These are phyloP conservation scores for Crenichthys baileyi DNA, from an alignment of 2,797 vertebrate species.

Conservation along the genomic window DNA sequence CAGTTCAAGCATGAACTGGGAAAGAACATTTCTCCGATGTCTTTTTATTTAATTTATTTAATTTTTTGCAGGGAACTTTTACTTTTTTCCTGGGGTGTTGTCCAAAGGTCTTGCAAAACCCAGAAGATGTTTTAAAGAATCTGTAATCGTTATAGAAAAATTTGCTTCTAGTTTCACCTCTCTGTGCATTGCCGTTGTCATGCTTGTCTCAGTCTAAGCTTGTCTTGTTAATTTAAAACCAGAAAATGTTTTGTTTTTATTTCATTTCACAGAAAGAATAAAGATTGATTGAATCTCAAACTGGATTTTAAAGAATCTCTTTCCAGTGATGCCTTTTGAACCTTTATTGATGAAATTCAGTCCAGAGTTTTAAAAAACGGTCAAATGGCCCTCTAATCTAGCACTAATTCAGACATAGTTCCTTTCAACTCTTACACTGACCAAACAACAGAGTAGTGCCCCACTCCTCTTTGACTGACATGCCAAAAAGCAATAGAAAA, in stretches of 20 bases:
- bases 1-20: background rate
- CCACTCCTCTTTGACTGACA: background rate
- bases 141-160: background rate
- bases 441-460: background rate
- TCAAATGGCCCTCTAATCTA: background rate
- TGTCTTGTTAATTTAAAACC: background rate
- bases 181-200: background rate
- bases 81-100: no score
- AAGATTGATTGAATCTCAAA: background rate
- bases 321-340: background rate
- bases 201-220: background rate
- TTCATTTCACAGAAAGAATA: background rate
- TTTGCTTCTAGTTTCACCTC: background rate
- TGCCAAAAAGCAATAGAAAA: background rate
- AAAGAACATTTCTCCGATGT: background rate
- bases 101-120: background rate
- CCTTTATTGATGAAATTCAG: background rate
- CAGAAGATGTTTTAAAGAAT: background rate
- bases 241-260: background rate
- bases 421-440: background rate
- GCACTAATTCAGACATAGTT: background rate
- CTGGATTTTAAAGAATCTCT: background rate
- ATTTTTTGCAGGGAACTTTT: background rate
- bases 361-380: background rate
- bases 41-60: background rate